Percentiles rank a stretch among this genome's conserved stretches.
phyloP scores from a whole-genome alignment of 2,888 invertebrate genomes.

The Melieria crassipennis region DNA sequence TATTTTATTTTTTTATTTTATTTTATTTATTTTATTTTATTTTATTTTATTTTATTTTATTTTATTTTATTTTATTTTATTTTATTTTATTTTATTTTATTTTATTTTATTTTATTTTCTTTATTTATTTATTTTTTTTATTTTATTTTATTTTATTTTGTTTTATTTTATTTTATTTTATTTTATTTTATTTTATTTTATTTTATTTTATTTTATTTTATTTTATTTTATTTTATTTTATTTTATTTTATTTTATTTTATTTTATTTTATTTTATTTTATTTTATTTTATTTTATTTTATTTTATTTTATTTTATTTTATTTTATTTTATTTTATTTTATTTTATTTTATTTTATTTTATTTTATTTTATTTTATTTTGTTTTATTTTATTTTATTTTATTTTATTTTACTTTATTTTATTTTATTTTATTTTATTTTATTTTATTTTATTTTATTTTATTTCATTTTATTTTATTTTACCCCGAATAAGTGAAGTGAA shows the following conservation, averaged over 20 bases:
- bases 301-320: background rate
- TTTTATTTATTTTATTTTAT: background rate
- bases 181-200: slow-evolving; percentile 1
- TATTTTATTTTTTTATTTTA: background rate
- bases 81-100: background rate
- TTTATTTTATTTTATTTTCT: background rate
- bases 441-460: background rate
- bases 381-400: slow-evolving; percentile 10
- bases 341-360: background rate
- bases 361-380: background rate
- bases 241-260: background rate
- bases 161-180: background rate
- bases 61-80: background rate
- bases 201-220: background rate
- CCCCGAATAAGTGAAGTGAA: background rate
- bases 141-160: background rate
- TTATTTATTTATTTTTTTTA: no score
- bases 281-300: background rate
- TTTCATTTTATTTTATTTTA: background rate
- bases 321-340: background rate
- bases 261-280: background rate
- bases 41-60: background rate
- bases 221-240: background rate
- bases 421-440: background rate
- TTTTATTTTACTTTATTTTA: background rate